A percentile compares a stretch with the other conserved stretches of the same genome.
These are phyloP conservation scores for Eublepharis macularius DNA, from an alignment of 2,113 vertebrate species.

Conservation along the genomic window DNA sequence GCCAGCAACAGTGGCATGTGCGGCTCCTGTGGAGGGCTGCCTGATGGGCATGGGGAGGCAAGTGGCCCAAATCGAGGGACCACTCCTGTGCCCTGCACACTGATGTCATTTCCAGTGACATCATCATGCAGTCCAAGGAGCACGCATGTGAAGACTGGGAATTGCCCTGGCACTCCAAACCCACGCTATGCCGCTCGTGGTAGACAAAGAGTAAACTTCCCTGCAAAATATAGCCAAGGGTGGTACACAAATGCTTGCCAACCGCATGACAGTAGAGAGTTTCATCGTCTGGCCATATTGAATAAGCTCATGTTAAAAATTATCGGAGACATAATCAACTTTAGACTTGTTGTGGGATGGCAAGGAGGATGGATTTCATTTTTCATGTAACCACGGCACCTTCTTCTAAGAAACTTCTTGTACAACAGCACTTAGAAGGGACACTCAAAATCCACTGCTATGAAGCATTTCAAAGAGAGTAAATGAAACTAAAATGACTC, in stretches of 20 bases:
- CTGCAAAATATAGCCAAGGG: constrained; percentile 12
- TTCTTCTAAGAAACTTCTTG: neutral
- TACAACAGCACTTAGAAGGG: neutral
- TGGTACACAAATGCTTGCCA: neutral
- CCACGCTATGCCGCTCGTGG: too few relatives aligned
- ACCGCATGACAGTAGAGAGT: neutral
- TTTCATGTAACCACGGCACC: too few relatives aligned
- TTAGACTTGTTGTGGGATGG: neutral
- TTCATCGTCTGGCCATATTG: neutral
- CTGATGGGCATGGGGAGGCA: too few relatives aligned
- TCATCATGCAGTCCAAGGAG: too few relatives aligned
- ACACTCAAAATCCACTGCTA: neutral
- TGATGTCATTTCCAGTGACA: too few relatives aligned
- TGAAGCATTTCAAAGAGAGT: neutral
- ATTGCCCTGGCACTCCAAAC: too few relatives aligned
- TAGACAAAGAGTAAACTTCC: constrained; percentile 30
- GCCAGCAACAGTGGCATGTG: too few relatives aligned
- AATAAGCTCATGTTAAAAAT: neutral
- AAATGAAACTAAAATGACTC: neutral
- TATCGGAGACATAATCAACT: neutral
- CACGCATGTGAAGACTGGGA: too few relatives aligned
- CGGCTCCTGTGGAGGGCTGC: too few relatives aligned
- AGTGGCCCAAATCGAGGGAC: too few relatives aligned
- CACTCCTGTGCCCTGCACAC: too few relatives aligned
- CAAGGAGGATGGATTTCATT: neutral